Evolutionary conservation across 2,797 vertebrate species (phyloP), one percentile per base, ranked within the genome.

Genomic region (Amniataba percoides): DNA sequence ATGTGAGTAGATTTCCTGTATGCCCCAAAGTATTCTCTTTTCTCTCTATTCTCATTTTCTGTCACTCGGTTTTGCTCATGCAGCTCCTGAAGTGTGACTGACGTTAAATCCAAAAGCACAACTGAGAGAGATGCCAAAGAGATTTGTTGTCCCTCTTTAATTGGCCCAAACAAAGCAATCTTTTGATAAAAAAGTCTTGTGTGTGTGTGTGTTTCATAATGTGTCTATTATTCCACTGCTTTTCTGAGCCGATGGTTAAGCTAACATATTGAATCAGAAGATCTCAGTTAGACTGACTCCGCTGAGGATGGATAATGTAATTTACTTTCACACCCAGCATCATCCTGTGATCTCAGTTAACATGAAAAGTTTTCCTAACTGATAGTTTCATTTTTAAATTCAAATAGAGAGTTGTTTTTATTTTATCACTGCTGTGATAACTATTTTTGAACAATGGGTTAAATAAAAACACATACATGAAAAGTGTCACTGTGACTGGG

Each of bases 191-290:
- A 1, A 31, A 31, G 27, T 31, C 27, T 31, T 31, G 15, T 39
- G 5, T 51, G 9, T 49, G 27, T 25, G 21, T 27, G 45, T 48
- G 16, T 27, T 34, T 1, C 21, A 1, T 68, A 14, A 68, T 31
- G 14, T 42, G 27, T 31, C 27, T 31, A 31, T 31, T 31, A 31
- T 31, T 31, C 27, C n/a, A 1, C 4, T 21, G 9, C 7, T 18
- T 55, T 62, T 16, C 7, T 19, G 27, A 25, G 45, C 18, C 40
- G 25, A 13, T 65, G 16, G n/a, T 58, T 45, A 68, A 25, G 63
- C 18, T 60, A 64, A 71, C 21, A 39, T 31, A 79, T 67, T 79
- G 57, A 71, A 67, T 67, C 27, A 72, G 23, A 49, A 58, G 14
- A 71, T 7, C 15, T 62, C 39, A 23, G 34, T 34, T 21, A 63